Conservation (phyloP, 2,797 vertebrate species). For the Catostomus latipinnis region DNA sequence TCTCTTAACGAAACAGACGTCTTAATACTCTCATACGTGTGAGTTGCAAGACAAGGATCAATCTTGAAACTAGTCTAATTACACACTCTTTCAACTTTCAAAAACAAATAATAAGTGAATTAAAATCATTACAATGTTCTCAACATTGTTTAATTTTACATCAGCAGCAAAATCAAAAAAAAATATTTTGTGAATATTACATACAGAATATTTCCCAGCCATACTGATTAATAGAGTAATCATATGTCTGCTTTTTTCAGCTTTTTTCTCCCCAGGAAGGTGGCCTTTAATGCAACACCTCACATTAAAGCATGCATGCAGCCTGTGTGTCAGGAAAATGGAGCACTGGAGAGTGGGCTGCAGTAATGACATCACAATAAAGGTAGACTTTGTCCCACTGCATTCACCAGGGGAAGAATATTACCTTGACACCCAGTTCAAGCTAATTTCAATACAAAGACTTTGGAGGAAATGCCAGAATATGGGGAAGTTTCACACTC, state of each 20-base stretch:
- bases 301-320: not conserved
- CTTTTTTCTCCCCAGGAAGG: not conserved
- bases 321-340: slow-evolving; percentile 18
- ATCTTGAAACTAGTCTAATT: too few species aligned
- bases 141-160: too few species aligned
- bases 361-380: slow-evolving; percentile 13
- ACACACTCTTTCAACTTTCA: too few species aligned
- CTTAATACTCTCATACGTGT: too few species aligned
- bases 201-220: too few species aligned
- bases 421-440: slow-evolving; percentile 24
- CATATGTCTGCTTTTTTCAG: not conserved
- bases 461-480: slow-evolving; percentile 34
- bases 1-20: too few species aligned
- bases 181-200: too few species aligned
- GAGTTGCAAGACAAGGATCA: too few species aligned
- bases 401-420: slow-evolving; percentile 20
- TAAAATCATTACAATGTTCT: too few species aligned
- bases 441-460: slow-evolving; percentile 8
- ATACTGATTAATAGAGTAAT: not conserved
- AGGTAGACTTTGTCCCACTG: slow-evolving; percentile 2
- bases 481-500: slow-evolving; percentile 14
- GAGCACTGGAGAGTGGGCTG: not conserved
- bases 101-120: too few species aligned
- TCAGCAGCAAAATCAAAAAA: too few species aligned
- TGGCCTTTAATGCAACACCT: slow-evolving; percentile 16